phyloP scores from a whole-genome alignment of 2,797 vertebrate genomes.

The Pangasius macronema region DNA sequence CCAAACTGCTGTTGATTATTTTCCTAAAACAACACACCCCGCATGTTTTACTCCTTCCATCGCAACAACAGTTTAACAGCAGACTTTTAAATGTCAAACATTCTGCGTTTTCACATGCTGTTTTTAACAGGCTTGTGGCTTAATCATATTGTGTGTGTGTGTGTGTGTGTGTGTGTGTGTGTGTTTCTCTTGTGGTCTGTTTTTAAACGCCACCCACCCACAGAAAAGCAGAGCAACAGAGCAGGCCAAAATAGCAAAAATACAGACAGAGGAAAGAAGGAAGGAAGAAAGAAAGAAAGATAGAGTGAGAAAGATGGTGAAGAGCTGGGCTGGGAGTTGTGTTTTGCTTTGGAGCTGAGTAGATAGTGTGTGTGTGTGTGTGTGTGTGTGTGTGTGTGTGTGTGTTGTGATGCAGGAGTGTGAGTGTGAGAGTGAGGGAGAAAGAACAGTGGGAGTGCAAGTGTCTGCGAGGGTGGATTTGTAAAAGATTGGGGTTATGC shows the following conservation, averaged over 20 bases:
- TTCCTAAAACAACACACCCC: background rate
- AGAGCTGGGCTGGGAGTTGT: constrained; percentile 2
- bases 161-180: constrained; percentile 27
- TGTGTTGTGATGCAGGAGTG: background rate
- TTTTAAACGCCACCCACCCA: constrained; percentile 56
- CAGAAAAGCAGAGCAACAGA: constrained; percentile 15
- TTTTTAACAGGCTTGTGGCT: constrained; percentile 39
- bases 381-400: constrained; percentile 27
- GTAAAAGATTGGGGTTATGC: constrained; percentile 49
- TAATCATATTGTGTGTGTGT: constrained; percentile 40
- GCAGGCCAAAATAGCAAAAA: constrained; percentile 22
- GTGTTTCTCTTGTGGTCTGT: constrained; percentile 38
- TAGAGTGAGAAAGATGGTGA: background rate
- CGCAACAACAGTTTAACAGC: too few relatives aligned
- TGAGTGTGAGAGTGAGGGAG: background rate
- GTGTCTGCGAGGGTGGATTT: constrained; percentile 46
- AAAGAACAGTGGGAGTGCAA: constrained; percentile 38
- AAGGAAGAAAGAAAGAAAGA: background rate
- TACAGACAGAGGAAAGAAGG: constrained; percentile 12
- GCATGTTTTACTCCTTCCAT: background rate
- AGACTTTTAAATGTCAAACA: too few relatives aligned
- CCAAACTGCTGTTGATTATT: background rate
- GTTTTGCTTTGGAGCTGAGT: constrained; percentile 4
- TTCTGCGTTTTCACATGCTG: background rate
- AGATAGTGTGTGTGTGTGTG: background rate